Percentiles rank a stretch among this genome's conserved stretches.
Evolutionary conservation across 2,113 vertebrate genomes (phyloP).

Genomic region (Petroica traversi): DNA sequence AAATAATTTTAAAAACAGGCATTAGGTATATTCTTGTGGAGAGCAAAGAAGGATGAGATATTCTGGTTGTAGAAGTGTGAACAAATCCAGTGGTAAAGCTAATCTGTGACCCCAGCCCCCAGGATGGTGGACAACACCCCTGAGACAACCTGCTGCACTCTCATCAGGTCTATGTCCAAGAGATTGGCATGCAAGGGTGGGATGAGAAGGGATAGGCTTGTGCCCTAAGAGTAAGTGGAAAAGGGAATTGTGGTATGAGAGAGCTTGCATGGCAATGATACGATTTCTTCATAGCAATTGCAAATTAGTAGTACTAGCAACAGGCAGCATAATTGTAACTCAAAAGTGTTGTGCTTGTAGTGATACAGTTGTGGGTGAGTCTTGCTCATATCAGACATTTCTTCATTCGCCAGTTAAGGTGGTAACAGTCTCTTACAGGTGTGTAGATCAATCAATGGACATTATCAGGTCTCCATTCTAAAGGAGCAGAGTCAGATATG

Average conservation of each 20-base stretch:
- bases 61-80: neutral
- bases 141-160: neutral
- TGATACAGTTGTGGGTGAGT: neutral
- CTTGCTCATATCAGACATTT: neutral
- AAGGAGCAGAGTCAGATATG: neutral
- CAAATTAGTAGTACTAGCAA: neutral
- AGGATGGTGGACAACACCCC: neutral
- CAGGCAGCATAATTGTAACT: neutral
- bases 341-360: neutral
- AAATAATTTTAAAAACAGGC: neutral
- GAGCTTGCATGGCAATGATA: neutral
- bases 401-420: neutral
- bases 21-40: neutral
- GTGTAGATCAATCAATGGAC: neutral
- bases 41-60: neutral
- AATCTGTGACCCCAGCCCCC: neutral
- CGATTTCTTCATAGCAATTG: neutral
- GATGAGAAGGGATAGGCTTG: neutral
- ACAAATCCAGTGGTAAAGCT: neutral
- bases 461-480: neutral
- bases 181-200: neutral
- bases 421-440: neutral
- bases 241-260: neutral
- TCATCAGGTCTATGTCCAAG: neutral
- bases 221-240: neutral